A percentile compares a stretch with the other conserved stretches of the same genome.
Conservation (phyloP, 2,113 vertebrate genomes). For the Dipodomys spectabilis region DNA sequence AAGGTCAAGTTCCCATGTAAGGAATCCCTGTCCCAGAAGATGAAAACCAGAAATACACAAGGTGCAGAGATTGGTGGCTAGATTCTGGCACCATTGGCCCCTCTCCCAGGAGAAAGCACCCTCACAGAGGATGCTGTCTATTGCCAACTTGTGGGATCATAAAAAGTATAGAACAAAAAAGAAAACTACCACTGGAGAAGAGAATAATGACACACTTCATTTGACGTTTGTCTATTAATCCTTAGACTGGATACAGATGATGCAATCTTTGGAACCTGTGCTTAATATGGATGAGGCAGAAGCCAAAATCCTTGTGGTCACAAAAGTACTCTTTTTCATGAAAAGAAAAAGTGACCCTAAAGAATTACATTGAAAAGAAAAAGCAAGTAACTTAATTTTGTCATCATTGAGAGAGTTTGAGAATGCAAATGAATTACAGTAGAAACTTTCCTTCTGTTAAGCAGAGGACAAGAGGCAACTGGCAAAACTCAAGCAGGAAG, state of each 20-base stretch:
- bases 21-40: constrained; percentile 82
- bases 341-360: constrained; percentile 7
- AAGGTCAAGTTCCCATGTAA: constrained; percentile 89
- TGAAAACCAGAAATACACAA: constrained; percentile 79
- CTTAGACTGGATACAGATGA: constrained; percentile 25
- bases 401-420: background rate
- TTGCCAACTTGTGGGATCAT: background rate
- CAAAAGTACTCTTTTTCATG: constrained; percentile 47
- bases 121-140: constrained; percentile 8
- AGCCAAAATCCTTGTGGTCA: constrained; percentile 8
- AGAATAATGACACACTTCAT: constrained; percentile 39
- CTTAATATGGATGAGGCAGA: constrained; percentile 42
- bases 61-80: constrained; percentile 60
- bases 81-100: constrained; percentile 68
- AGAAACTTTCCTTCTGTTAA: constrained; percentile 45
- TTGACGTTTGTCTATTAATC: constrained; percentile 43
- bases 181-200: constrained; percentile 41
- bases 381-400: constrained; percentile 25
- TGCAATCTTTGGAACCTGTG: constrained; percentile 1
- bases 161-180: constrained; percentile 25
- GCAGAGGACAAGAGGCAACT: constrained; percentile 11
- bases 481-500: constrained; percentile 24
- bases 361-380: constrained; percentile 44
- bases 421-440: constrained; percentile 51
- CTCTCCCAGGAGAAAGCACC: constrained; percentile 47